Percentiles rank a stretch among this genome's conserved stretches.
Conservation (phyloP, 2,888 invertebrate genomes). For the Sesamia inferens region DNA sequence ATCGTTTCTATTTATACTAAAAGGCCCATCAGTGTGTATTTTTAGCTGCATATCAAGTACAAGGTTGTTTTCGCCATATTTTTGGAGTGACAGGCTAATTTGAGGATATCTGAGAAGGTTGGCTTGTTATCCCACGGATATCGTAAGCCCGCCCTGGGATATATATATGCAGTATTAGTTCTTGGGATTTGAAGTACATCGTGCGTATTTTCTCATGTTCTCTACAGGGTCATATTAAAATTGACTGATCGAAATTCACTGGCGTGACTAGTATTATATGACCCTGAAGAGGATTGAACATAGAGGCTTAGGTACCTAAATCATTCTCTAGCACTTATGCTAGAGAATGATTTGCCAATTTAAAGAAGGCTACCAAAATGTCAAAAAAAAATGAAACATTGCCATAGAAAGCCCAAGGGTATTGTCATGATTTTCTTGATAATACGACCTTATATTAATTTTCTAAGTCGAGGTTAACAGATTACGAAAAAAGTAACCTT, state of each 20-base stretch:
- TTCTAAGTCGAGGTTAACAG: not conserved
- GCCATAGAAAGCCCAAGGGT: not conserved
- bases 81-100: slow-evolving; percentile 28
- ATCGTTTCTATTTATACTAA: slow-evolving; percentile 54
- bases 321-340: too few species aligned
- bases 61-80: slow-evolving; percentile 46
- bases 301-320: too few species aligned
- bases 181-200: not conserved
- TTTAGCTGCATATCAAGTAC: slow-evolving; percentile 51
- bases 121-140: slow-evolving; percentile 27
- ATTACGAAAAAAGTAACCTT: not conserved
- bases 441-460: not conserved
- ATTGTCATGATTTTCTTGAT: not conserved
- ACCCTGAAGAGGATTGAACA: not conserved
- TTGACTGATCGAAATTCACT: not conserved
- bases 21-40: slow-evolving; percentile 40
- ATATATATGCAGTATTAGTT: not conserved
- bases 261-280: not conserved
- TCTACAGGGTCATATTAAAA: not conserved
- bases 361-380: not conserved
- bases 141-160: not conserved
- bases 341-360: not conserved
- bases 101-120: slow-evolving; percentile 34
- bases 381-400: not conserved
- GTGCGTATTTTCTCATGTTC: not conserved